A percentile compares a stretch with the other conserved stretches of the same genome.
phyloP scores from a whole-genome alignment of 2,888 invertebrate genomes.

The Hanleya hanleyi region DNA sequence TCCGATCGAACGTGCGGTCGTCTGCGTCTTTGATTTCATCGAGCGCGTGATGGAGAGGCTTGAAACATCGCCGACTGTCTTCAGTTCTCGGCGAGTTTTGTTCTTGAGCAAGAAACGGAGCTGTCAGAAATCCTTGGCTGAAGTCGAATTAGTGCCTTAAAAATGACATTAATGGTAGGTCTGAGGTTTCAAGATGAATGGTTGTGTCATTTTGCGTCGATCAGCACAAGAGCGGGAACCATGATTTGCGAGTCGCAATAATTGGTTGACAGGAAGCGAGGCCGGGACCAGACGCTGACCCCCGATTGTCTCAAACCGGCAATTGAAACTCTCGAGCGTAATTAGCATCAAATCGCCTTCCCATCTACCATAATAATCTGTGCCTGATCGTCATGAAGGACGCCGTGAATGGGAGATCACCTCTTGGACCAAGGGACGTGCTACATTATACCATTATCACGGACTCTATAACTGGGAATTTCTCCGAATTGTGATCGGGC shows the following conservation, averaged over 20 bases:
- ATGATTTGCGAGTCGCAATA: constrained; percentile 6
- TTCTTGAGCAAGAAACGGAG: background rate
- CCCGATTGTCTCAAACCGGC: background rate
- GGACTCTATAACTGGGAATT: too few species aligned
- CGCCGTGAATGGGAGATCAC: too few species aligned
- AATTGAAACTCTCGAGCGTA: background rate
- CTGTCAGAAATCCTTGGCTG: background rate
- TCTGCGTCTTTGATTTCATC: background rate
- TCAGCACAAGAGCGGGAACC: background rate
- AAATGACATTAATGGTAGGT: background rate
- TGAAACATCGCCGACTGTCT: too few species aligned
- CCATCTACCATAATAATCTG: background rate
- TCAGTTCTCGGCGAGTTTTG: background rate
- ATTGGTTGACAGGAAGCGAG: background rate
- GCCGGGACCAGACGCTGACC: background rate
- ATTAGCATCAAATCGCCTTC: background rate
- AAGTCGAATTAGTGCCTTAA: background rate
- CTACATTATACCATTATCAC: too few species aligned
- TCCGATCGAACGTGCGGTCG: background rate
- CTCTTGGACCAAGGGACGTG: too few species aligned
- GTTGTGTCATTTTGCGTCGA: background rate
- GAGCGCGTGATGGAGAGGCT: background rate
- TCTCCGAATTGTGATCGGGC: too few species aligned
- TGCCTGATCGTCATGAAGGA: too few species aligned
- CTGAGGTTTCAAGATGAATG: background rate